Percentiles rank a stretch among this genome's conserved stretches.
phyloP scores from a whole-genome alignment of 1,140 invertebrate genomes.

The Dermatophagoides farinae region DNA sequence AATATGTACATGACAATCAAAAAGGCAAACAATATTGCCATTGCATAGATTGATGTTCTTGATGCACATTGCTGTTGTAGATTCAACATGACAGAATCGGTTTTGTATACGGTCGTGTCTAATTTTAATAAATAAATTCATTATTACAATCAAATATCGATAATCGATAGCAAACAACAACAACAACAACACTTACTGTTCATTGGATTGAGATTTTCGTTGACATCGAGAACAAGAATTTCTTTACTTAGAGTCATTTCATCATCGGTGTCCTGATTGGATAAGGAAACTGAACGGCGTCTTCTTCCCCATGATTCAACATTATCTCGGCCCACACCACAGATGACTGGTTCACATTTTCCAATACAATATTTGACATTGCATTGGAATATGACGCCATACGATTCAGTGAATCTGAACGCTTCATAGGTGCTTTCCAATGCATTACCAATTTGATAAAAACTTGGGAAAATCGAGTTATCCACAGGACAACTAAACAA shows the following conservation, averaged over 20 bases:
- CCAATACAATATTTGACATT: constrained; percentile 89
- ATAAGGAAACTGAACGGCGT: constrained; percentile 29
- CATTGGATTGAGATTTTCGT: constrained; percentile 22
- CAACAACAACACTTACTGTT: neutral
- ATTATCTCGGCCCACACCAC: constrained; percentile 61
- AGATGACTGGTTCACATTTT: constrained; percentile 60
- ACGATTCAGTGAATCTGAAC: constrained; percentile 84
- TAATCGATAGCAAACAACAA: neutral
- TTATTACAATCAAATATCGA: neutral
- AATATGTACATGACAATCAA: constrained; percentile 56
- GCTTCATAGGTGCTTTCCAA: constrained; percentile 78
- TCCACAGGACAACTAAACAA: constrained; percentile 61
- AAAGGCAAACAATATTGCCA: constrained; percentile 69
- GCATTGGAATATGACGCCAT: constrained; percentile 89
- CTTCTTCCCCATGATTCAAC: constrained; percentile 72
- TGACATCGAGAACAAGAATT: constrained; percentile 66
- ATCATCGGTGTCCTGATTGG: constrained; percentile 27
- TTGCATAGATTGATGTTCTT: constrained; percentile 60
- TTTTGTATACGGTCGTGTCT: constrained; percentile 2
- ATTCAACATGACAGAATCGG: constrained; percentile 49
- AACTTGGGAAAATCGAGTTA: constrained; percentile 65
- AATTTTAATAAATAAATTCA: neutral
- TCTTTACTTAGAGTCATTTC: constrained; percentile 85
- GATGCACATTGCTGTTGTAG: constrained; percentile 48
- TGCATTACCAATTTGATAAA: constrained; percentile 50